Conservation (phyloP, 2,888 invertebrate species). For the Parapristionchus giblindavisi region DNA sequence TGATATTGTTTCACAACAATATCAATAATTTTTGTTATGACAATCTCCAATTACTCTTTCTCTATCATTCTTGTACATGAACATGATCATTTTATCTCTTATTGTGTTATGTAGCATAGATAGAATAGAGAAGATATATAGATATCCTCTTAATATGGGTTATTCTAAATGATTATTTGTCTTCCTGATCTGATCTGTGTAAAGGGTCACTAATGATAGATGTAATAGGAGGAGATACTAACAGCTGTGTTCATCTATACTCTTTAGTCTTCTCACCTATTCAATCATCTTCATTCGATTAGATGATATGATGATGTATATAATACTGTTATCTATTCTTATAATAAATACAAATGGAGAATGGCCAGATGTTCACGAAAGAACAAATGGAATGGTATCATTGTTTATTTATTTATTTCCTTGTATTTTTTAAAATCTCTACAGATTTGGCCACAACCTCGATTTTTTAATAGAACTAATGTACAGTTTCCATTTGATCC, state of each 20-base stretch:
- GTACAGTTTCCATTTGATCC: conserved; percentile 27
- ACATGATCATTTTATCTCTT: no score
- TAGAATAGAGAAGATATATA: no score
- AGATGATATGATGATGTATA: conserved; percentile 3
- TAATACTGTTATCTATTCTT: conserved; percentile 8
- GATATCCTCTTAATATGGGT: no score
- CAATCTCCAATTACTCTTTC: no score
- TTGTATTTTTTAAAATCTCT: background rate
- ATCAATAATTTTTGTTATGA: no score
- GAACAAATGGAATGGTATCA: conserved; percentile 30
- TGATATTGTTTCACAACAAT: no score
- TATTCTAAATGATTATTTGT: no score
- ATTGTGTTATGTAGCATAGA: no score
- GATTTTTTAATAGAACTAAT: conserved; percentile 7
- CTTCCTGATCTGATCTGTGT: no score
- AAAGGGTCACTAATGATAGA: no score
- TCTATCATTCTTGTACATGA: no score
- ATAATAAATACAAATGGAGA: background rate
- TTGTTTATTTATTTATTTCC: background rate
- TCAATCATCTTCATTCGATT: background rate
- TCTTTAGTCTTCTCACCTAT: background rate
- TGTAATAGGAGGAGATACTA: no score
- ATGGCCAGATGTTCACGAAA: conserved; percentile 25
- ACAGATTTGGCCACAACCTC: conserved; percentile 32
- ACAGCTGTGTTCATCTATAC: background rate